A percentile compares a stretch with the other conserved stretches of the same genome.
Evolutionary conservation across 2,888 invertebrate genomes (phyloP).

Genomic region (Patella caerulea): DNA sequence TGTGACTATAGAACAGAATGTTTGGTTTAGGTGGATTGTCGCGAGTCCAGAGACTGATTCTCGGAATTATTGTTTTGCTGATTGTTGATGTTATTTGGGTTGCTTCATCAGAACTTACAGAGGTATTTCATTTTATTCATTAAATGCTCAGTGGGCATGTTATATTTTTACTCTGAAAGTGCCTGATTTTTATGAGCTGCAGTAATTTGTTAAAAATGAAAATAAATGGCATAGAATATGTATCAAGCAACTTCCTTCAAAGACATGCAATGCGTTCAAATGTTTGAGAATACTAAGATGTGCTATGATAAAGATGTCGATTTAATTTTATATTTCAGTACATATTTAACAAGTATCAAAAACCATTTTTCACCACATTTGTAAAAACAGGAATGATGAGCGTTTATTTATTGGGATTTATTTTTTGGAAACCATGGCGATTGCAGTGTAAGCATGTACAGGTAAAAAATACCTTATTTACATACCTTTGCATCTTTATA

Average conservation of each 20-base stretch:
- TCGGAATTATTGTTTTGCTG: slow-evolving; percentile 89
- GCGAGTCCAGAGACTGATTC: slow-evolving; percentile 75
- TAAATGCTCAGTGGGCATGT: too few species aligned
- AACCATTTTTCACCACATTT: slow-evolving; percentile 96
- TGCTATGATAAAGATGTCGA: too few species aligned
- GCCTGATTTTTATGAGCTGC: too few species aligned
- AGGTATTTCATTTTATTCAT: slow-evolving; percentile 76
- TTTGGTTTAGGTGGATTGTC: slow-evolving; percentile 57
- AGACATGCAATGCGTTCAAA: too few species aligned
- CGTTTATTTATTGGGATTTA: slow-evolving; percentile 89
- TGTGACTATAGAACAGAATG: slow-evolving; percentile 40
- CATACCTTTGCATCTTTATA: too few species aligned
- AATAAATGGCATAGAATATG: too few species aligned
- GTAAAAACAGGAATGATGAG: slow-evolving; percentile 94
- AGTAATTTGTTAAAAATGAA: too few species aligned
- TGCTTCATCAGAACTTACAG: slow-evolving; percentile 92
- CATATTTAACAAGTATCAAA: slow-evolving; percentile 81
- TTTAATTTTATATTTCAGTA: slow-evolving; percentile 73
- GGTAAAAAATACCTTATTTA: background rate
- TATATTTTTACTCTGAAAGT: too few species aligned
- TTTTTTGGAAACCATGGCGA: slow-evolving; percentile 91
- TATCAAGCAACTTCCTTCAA: too few species aligned
- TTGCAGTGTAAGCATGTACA: slow-evolving; percentile 80
- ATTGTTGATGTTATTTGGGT: slow-evolving; percentile 97
- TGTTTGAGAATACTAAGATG: too few species aligned